phyloP scores from a whole-genome alignment of 2,113 vertebrate species.

The Pseudorectes ferrugineus region DNA sequence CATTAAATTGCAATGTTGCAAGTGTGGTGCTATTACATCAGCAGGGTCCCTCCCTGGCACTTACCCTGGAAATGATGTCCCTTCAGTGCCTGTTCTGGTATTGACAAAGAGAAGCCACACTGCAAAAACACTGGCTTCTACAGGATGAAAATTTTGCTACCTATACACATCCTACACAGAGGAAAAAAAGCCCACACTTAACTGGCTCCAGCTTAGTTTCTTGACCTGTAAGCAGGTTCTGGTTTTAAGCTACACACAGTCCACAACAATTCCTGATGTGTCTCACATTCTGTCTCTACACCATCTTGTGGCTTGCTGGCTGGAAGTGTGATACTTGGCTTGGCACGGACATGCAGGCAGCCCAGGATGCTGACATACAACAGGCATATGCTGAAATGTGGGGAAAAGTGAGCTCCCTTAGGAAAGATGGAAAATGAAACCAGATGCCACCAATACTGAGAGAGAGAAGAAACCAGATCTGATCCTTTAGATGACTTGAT shows the following conservation, averaged over 20 bases:
- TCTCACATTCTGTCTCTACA: background rate
- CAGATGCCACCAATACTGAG: constrained; percentile 10
- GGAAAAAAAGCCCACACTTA: background rate
- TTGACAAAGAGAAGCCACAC: background rate
- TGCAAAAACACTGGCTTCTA: background rate
- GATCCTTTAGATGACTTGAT: constrained; percentile 40
- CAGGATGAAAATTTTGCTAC: background rate
- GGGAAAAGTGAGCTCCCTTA: constrained; percentile 38
- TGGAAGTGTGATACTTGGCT: background rate
- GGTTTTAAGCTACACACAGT: background rate
- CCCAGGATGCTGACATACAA: background rate
- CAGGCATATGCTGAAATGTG: constrained; percentile 15
- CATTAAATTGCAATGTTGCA: too few relatives aligned
- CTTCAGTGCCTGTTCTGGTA: background rate
- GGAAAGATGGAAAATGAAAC: constrained; percentile 57
- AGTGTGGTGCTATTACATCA: background rate
- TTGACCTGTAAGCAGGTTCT: background rate
- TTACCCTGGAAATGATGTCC: background rate
- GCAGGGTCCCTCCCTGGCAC: background rate
- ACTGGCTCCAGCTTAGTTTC: background rate
- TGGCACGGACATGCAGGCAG: background rate
- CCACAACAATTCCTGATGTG: background rate
- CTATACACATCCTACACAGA: background rate
- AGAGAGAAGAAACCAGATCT: constrained; percentile 54
- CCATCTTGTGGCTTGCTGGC: background rate